Conservation (phyloP, 2,888 invertebrate species). For the Drosophila macrospina region DNA sequence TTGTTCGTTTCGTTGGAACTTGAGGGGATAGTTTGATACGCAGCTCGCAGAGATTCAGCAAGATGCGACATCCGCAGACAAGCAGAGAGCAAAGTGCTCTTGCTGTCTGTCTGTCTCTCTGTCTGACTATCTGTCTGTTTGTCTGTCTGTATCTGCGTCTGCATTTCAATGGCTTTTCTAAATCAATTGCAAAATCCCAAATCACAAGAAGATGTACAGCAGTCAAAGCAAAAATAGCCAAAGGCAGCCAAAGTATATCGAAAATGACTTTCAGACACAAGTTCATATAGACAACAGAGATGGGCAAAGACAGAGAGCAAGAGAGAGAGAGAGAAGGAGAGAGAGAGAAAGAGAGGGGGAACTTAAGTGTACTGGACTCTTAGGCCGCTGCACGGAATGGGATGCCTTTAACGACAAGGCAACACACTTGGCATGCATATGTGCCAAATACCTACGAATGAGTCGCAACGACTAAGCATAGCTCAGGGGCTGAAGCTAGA, state of each 20-base stretch:
- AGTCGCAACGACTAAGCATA: constrained; percentile 8
- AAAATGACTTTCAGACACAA: constrained; percentile 40
- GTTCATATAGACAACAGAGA: background rate
- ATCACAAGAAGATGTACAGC: constrained; percentile 46
- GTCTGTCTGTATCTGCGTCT: constrained; percentile 14
- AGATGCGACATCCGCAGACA: background rate
- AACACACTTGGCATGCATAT: constrained; percentile 28
- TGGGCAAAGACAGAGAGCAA: background rate
- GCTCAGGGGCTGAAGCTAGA: constrained; percentile 7
- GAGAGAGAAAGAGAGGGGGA: background rate
- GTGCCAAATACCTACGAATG: constrained; percentile 12
- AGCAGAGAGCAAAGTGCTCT: constrained; percentile 10
- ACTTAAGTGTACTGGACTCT: background rate
- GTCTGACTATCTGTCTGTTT: background rate
- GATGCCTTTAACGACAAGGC: constrained; percentile 38
- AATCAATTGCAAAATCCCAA: constrained; percentile 61
- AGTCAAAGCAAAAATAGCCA: constrained; percentile 39
- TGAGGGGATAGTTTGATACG: constrained; percentile 11
- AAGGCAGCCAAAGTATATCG: constrained; percentile 40
- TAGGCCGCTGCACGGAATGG: background rate
- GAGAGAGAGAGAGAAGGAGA: background rate
- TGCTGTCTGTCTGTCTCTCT: background rate
- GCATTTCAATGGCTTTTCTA: constrained; percentile 53
- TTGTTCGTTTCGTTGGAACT: too few species aligned
- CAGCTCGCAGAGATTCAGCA: constrained; percentile 8